Base-by-base conservation (phyloP, 2,797 vertebrate genomes). In the Avahi laniger region DNA sequence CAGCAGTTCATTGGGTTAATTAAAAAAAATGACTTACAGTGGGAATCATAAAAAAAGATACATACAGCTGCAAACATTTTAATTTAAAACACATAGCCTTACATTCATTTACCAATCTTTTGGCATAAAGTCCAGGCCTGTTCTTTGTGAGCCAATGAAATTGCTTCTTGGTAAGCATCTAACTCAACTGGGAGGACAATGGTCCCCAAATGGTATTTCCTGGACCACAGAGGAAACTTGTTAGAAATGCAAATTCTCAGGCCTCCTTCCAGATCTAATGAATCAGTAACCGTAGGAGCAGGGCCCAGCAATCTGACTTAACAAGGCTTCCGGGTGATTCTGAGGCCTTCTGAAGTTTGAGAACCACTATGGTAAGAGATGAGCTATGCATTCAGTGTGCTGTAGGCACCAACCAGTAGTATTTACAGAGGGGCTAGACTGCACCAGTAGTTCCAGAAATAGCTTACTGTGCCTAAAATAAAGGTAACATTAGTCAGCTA, bases 61-160 rank as follows among this genome's bases (percentile, higher is more conserved):
- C 13, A 61, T 17, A 48, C 18, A 79, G 15, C 38, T 46, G 4
- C 28, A 30, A 70, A 41, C 5, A 41, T 87, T 80, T 94, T 91
- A 41, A 78, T 67, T 92, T 76, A 72, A 92, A 85, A 83, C 28
- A 54, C 5, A 46, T 1, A 65, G 50, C 30, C 82, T 24, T 20
- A 79, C 11, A 82, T 70, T 82, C 41, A 28, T 12, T 89, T 69
- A 81, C 20, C 24, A 61, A 61, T 70, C 63, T 89, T 89, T 59
- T 84, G 17, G 70, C 2, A 7, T 67, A n/a, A 94, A 61, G 20
- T 72, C 59, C 30, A 89, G 54, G 35, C 4, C 12, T 91, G 50
- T 80, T 75, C 91, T 85, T 50, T 87, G 70, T 30, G 48, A 41
- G 46, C 7, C 61, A 87, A 35, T 59, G 35, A 92, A 76, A 70